Evolutionary conservation across 2,797 vertebrate species (phyloP).

Genomic region (Tapirus indicus): DNA sequence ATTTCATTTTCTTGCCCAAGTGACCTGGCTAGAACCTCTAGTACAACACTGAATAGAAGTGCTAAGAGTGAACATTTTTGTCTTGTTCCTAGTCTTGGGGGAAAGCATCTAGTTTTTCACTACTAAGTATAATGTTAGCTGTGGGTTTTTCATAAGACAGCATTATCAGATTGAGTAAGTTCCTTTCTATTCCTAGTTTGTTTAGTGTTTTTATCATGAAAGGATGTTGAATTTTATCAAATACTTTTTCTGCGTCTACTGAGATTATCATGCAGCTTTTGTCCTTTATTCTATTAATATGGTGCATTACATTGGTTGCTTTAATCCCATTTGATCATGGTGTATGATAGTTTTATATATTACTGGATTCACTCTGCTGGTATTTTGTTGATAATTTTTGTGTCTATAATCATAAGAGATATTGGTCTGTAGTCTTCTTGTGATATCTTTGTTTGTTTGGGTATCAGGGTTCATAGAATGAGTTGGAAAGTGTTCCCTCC

Average conservation of each 20-base stretch:
- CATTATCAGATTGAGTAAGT: background rate
- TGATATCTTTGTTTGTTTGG: background rate
- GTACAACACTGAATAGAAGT: background rate
- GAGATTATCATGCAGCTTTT: background rate
- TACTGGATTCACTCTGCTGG: background rate
- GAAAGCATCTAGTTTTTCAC: background rate
- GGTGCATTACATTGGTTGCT: background rate
- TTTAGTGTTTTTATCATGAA: background rate
- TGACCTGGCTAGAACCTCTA: background rate
- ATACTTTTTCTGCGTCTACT: background rate
- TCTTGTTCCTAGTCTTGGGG: background rate
- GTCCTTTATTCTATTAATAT: background rate
- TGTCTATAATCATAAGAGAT: background rate
- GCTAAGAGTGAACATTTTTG: background rate
- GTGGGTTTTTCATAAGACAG: background rate
- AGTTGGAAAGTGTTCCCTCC: background rate
- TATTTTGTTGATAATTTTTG: background rate
- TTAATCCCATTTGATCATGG: background rate
- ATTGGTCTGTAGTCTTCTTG: background rate
- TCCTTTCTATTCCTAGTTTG: background rate
- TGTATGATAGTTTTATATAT: background rate
- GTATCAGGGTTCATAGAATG: background rate
- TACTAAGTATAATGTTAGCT: background rate
- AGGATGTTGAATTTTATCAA: background rate
- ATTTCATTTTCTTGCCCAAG: background rate